Conservation (phyloP, 2,888 invertebrate species). For the Dusona sp. region DNA sequence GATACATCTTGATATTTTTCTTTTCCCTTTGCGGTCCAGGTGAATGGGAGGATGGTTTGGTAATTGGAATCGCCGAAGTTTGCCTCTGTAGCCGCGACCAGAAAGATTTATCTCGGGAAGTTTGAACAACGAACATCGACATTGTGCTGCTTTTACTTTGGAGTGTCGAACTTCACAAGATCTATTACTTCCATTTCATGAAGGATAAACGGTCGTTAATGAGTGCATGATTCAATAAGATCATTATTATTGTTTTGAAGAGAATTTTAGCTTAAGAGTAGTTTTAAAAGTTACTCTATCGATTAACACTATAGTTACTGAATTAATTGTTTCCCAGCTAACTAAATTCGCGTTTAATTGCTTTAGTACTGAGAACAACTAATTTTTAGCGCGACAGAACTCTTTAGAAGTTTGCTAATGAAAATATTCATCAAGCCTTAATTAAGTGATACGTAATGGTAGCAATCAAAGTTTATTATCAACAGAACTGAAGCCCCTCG, state of each 20-base stretch:
- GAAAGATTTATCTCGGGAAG: conserved; percentile 41
- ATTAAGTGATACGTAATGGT: conserved; percentile 22
- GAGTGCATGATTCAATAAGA: background rate
- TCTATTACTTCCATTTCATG: background rate
- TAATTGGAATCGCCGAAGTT: conserved; percentile 40
- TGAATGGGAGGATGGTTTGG: conserved; percentile 27
- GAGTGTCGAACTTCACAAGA: conserved; percentile 19
- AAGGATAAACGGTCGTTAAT: background rate
- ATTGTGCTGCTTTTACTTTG: background rate
- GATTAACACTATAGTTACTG: background rate
- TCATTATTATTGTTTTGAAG: background rate
- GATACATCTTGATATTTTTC: conserved; percentile 16
- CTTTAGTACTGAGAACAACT: background rate
- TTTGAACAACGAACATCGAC: conserved; percentile 18
- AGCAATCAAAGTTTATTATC: conserved; percentile 29
- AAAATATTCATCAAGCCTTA: conserved; percentile 23
- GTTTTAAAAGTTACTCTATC: background rate
- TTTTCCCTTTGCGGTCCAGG: background rate
- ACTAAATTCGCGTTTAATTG: background rate
- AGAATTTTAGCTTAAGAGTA: no score
- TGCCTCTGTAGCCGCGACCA: conserved; percentile 33
- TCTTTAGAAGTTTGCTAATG: conserved; percentile 4
- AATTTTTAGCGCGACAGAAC: background rate
- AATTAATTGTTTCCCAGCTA: background rate
- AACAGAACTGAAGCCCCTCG: background rate